Conservation (phyloP, 2,113 vertebrate genomes). For the Cyprinodon tularosa region DNA sequence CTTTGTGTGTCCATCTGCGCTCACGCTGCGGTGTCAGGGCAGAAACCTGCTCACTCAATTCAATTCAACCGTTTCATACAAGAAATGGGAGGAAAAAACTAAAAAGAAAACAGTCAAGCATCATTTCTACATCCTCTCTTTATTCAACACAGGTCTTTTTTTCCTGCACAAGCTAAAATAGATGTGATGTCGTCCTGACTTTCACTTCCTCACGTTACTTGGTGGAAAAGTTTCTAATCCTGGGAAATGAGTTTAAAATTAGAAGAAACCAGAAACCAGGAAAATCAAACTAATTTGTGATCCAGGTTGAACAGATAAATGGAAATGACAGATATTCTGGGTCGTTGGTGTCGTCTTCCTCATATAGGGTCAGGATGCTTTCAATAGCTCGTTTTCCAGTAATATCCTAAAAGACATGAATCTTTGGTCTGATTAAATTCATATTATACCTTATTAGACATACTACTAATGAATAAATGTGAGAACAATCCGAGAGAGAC, state of each 20-base stretch:
- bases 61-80: background rate
- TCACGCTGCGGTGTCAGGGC: slow-evolving; percentile 32
- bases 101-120: background rate
- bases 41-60: slow-evolving; percentile 6
- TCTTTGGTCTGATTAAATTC: too few species aligned
- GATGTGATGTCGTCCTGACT: background rate
- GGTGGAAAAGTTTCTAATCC: background rate
- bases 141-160: background rate
- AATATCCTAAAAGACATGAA: too few species aligned
- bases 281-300: background rate
- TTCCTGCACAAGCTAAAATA: background rate
- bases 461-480: too few species aligned
- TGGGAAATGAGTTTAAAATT: background rate
- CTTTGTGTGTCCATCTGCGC: slow-evolving; percentile 44
- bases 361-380: too few species aligned
- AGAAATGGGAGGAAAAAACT: background rate
- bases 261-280: background rate
- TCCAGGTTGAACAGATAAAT: too few species aligned
- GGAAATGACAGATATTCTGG: too few species aligned
- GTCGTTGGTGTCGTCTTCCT: too few species aligned
- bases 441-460: too few species aligned
- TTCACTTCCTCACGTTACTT: background rate
- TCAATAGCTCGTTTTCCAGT: too few species aligned
- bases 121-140: background rate
- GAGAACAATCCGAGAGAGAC: too few species aligned